Conservation (phyloP, 2,797 vertebrate species). For the Gallirallus australis region DNA sequence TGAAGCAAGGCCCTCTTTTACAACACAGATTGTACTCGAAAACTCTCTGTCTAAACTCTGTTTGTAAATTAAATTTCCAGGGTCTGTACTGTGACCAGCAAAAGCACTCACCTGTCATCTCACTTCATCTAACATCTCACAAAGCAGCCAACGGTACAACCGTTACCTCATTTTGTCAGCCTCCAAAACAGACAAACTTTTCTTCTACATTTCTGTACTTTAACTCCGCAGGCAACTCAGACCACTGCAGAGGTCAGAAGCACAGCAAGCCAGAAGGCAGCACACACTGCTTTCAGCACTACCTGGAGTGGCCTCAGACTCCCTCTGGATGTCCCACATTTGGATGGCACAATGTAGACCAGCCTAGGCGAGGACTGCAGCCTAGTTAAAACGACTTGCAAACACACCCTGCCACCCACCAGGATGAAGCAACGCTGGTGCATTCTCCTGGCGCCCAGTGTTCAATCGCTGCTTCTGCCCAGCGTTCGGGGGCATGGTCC, state of each 20-base stretch:
- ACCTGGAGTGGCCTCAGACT: background rate
- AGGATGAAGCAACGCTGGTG: background rate
- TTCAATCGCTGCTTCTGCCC: background rate
- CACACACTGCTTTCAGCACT: background rate
- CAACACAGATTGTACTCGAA: background rate
- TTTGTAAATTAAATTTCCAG: background rate
- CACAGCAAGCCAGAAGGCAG: background rate
- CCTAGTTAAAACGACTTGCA: background rate
- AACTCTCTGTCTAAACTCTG: background rate
- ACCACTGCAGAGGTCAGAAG: background rate
- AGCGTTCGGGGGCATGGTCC: accelerated
- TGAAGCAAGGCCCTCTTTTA: background rate
- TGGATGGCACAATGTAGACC: background rate
- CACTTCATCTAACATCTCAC: background rate
- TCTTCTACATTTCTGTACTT: too few relatives aligned
- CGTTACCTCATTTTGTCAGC: background rate
- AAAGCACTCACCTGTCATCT: background rate
- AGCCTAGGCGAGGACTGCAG: background rate
- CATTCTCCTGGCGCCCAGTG: accelerated
- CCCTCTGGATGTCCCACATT: background rate
- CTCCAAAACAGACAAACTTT: background rate
- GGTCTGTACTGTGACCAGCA: background rate
- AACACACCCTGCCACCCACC: background rate
- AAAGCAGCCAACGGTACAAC: too few relatives aligned
- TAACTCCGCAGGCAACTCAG: background rate